Base-by-base conservation (phyloP, 2,113 vertebrate genomes). In the Calcarius ornatus region DNA sequence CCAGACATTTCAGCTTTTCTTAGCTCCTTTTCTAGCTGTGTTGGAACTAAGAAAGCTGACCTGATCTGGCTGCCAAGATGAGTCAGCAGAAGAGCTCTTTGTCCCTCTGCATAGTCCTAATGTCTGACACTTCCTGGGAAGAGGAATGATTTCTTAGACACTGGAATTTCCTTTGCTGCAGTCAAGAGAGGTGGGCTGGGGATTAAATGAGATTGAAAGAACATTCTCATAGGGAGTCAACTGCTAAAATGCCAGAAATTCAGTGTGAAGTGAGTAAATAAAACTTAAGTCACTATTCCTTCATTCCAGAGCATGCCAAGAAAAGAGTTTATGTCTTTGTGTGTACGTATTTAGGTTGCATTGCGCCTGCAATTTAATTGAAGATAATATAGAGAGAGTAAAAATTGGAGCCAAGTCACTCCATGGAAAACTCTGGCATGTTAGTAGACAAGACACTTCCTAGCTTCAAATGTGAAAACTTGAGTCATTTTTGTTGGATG, bases 141-240 rank as follows among this genome's bases (percentile, higher is more conserved):
- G 65, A 81, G 33, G 21, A 75, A 82, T 65, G 56, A 79, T 66
- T 86, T 81, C 72, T 88, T 66, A 78, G 88, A 54, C 86, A 56
- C 47, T 84, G 86, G 91, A 91, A 94, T 95, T 95, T 95, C 95
- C 92, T 96, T 75, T 64, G 42, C 86, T 92, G 60, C 47, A 81
- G 38, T 78, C 38, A 53, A 37, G 72, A 83, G 72, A 75, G 47
- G 37, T 90, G 65, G 73, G 40, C 51, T 94, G 83, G 56, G 77
- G 37, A 80, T 95, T 91, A 82, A 83, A 65, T 61, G 63, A 85
- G 66, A 50, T 57, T 51, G 53, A 79, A 90, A 65, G 45, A 85
- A 53, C 23, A 15, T 73, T 83, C 64, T 75, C 0, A 0, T n/a
- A 69, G 33, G 59, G 50, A 94, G 27, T 54, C 50, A 57, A 35